phyloP scores from a whole-genome alignment of 2,888 invertebrate genomes.

The Tachina fera region DNA sequence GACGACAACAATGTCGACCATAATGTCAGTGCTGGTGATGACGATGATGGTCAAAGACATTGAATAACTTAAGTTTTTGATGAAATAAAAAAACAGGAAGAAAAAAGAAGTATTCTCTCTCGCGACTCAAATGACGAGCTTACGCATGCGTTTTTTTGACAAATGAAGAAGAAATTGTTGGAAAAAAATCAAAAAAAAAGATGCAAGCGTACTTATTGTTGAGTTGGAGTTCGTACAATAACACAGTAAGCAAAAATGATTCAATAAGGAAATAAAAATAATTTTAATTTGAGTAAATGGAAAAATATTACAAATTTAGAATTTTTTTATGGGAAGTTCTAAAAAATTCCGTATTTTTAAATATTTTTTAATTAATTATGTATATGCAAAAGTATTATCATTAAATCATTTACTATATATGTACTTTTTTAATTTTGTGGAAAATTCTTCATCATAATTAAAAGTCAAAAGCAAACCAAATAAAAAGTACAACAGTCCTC shows the following conservation, averaged over 20 bases:
- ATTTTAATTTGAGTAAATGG: too few relatives aligned
- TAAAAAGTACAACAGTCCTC: too few relatives aligned
- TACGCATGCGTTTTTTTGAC: slow-evolving; percentile 70
- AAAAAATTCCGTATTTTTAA: too few relatives aligned
- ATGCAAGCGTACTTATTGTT: not conserved
- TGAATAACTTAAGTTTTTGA: slow-evolving; percentile 67
- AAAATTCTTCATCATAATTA: too few relatives aligned
- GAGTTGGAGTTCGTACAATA: not conserved
- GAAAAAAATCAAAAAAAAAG: slow-evolving; percentile 13
- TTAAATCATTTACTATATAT: too few relatives aligned
- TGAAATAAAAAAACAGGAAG: slow-evolving; percentile 1
- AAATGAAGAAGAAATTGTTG: slow-evolving; percentile 70
- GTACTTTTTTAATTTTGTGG: too few relatives aligned
- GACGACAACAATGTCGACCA: slow-evolving; percentile 56
- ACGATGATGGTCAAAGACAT: slow-evolving; percentile 66
- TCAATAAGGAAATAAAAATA: too few relatives aligned
- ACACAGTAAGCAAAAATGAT: slow-evolving; percentile 6
- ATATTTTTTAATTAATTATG: too few relatives aligned
- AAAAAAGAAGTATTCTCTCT: slow-evolving; percentile 2
- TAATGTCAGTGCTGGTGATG: slow-evolving; percentile 59
- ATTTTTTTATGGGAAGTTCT: too few relatives aligned
- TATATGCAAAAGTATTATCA: too few relatives aligned
- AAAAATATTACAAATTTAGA: too few relatives aligned
- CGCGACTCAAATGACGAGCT: slow-evolving; percentile 54
- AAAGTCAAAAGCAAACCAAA: too few relatives aligned